A percentile compares a stretch with the other conserved stretches of the same genome.
Evolutionary conservation across 2,888 invertebrate species (phyloP).

Genomic region (Cynaeus angustus): DNA sequence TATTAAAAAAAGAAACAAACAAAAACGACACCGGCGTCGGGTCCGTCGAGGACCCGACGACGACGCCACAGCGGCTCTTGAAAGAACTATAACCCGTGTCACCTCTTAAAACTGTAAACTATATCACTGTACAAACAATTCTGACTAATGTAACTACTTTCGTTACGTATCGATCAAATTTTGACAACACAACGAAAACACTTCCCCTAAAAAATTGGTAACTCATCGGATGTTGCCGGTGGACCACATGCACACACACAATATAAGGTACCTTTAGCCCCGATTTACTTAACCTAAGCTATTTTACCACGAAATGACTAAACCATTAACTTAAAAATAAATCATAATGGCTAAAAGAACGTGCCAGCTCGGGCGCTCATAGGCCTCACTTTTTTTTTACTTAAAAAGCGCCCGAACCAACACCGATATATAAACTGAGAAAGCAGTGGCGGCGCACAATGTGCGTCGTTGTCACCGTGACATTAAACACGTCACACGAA

Average conservation of each 20-base stretch:
- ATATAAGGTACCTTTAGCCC: constrained; percentile 61
- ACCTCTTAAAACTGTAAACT: constrained; percentile 54
- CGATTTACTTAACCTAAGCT: constrained; percentile 51
- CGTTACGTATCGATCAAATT: constrained; percentile 34
- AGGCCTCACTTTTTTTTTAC: constrained; percentile 12
- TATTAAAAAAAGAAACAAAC: constrained; percentile 55
- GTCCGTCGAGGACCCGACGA: constrained; percentile 17
- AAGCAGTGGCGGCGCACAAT: constrained; percentile 15
- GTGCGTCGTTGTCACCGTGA: constrained; percentile 30
- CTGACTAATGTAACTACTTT: constrained; percentile 36
- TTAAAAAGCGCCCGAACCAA: background rate
- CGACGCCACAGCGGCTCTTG: constrained; percentile 39
- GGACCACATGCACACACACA: constrained; percentile 43
- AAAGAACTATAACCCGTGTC: constrained; percentile 54
- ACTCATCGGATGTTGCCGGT: constrained; percentile 34
- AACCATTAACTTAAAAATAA: constrained; percentile 42
- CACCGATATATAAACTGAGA: constrained; percentile 16
- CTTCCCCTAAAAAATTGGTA: constrained; percentile 34
- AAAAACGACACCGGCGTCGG: constrained; percentile 40
- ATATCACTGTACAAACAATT: constrained; percentile 59
- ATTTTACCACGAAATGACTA: constrained; percentile 43
- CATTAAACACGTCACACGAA: constrained; percentile 34
- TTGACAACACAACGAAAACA: constrained; percentile 15
- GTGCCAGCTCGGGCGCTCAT: constrained; percentile 8
- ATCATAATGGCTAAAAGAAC: constrained; percentile 31